These are phyloP conservation scores for Ophonus ardosiacus DNA, from an alignment of 2,888 invertebrate species.

Conservation along the genomic window DNA sequence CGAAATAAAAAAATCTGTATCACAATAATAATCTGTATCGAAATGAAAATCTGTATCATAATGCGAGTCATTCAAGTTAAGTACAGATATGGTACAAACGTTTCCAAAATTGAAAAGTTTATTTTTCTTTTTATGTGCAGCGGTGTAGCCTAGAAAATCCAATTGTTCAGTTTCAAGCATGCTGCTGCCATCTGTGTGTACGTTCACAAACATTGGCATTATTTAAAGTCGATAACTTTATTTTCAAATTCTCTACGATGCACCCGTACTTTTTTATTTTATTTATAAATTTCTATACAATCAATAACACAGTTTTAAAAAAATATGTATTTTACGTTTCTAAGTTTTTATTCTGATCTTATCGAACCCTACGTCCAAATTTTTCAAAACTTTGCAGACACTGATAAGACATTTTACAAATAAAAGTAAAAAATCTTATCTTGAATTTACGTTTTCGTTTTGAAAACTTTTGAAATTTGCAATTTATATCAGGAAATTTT, in stretches of 20 bases:
- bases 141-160: too few species aligned
- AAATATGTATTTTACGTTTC: not conserved
- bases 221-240: not conserved
- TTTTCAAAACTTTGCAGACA: conserved; percentile 34
- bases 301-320: not conserved
- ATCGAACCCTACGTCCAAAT: not conserved
- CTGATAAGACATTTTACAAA: conserved; percentile 7
- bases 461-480: not conserved
- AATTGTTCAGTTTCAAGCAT: not conserved
- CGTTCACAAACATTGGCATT: not conserved
- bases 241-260: too few species aligned
- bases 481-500: not conserved
- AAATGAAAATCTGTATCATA: too few species aligned
- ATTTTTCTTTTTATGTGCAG: not conserved
- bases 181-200: not conserved
- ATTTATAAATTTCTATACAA: too few species aligned
- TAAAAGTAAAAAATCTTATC: conserved; percentile 5
- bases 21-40: too few species aligned
- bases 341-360: not conserved
- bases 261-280: too few species aligned
- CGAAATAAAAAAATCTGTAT: too few species aligned
- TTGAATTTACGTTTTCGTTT: not conserved
- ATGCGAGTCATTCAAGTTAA: too few species aligned
- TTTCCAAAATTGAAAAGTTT: not conserved
- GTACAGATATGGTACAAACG: too few species aligned